Percentiles rank a stretch among this genome's conserved stretches.
phyloP scores from a whole-genome alignment of 2,113 vertebrate species.

The Ancistrus triradiatus region DNA sequence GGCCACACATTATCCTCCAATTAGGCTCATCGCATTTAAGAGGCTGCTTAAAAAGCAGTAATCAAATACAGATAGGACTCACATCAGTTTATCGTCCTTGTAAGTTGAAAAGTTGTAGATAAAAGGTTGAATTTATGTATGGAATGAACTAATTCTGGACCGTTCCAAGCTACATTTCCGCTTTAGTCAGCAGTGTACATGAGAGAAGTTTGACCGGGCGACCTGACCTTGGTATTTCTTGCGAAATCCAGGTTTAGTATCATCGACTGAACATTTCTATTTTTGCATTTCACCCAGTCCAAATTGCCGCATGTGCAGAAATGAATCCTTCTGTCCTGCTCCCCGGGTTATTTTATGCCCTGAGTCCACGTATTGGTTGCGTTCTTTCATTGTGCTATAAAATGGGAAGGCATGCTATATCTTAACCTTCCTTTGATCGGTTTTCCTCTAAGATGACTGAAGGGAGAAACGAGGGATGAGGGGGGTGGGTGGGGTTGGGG shows the following conservation, averaged over 20 bases:
- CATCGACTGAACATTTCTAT: constrained; percentile 39
- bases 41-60: too few relatives aligned
- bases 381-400: constrained; percentile 33
- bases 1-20: too few relatives aligned
- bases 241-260: background rate
- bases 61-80: too few relatives aligned
- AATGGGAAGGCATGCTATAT: constrained; percentile 42
- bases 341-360: constrained; percentile 7
- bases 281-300: constrained; percentile 9
- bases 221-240: constrained; percentile 7
- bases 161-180: background rate
- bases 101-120: too few relatives aligned
- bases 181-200: background rate
- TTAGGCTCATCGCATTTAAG: too few relatives aligned
- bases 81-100: too few relatives aligned
- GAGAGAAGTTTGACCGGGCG: constrained; percentile 1
- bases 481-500: background rate
- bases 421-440: constrained; percentile 41
- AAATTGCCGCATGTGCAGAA: constrained; percentile 31
- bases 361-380: too few relatives aligned
- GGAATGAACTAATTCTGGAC: constrained; percentile 2
- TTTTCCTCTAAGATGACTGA: constrained; percentile 33
- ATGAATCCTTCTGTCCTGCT: constrained; percentile 14
- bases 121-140: too few relatives aligned
- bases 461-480: constrained; percentile 1